A percentile compares a stretch with the other conserved stretches of the same genome.
phyloP scores from a whole-genome alignment of 2,888 invertebrate genomes.

The Chymomyza fuscimana region DNA sequence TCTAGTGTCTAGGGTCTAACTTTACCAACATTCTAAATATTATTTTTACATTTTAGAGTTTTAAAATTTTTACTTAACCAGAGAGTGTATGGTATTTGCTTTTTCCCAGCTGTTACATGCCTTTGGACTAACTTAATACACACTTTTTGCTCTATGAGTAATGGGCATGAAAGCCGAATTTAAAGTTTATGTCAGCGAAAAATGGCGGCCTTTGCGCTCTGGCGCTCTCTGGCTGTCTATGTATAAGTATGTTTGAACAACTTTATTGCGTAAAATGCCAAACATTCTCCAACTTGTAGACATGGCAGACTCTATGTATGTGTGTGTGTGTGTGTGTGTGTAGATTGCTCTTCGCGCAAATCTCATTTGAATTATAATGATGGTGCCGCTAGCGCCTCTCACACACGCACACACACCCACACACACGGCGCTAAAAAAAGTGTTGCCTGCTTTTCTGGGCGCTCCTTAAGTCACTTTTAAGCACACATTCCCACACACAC shows the following conservation, averaged over 20 bases:
- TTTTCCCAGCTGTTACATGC: no score
- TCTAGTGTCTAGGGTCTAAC: no score
- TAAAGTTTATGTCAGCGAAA: conserved; percentile 64
- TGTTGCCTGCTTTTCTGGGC: conserved; percentile 32
- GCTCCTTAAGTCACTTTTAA: not conserved
- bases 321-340: conserved; percentile 5
- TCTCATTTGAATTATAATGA: conserved; percentile 72
- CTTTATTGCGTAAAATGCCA: conserved; percentile 72
- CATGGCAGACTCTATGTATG: conserved; percentile 23
- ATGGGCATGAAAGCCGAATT: conserved; percentile 45
- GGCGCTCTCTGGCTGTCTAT: not conserved
- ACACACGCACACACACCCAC: conserved; percentile 34
- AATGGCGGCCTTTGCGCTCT: conserved; percentile 40
- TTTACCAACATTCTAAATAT: no score
- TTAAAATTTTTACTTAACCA: no score
- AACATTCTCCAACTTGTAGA: conserved; percentile 66
- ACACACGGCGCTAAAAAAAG: conserved; percentile 25
- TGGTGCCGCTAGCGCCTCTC: conserved; percentile 57
- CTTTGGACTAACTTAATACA: no score
- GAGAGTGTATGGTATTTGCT: no score
- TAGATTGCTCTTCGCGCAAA: conserved; percentile 64
- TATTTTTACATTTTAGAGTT: no score
- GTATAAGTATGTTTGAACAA: conserved; percentile 56
- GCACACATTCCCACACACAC: not conserved
- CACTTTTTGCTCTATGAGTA: no score